These are phyloP conservation scores for Synaphobranchus kaupii DNA, from an alignment of 2,797 vertebrate species.

Conservation along the genomic window DNA sequence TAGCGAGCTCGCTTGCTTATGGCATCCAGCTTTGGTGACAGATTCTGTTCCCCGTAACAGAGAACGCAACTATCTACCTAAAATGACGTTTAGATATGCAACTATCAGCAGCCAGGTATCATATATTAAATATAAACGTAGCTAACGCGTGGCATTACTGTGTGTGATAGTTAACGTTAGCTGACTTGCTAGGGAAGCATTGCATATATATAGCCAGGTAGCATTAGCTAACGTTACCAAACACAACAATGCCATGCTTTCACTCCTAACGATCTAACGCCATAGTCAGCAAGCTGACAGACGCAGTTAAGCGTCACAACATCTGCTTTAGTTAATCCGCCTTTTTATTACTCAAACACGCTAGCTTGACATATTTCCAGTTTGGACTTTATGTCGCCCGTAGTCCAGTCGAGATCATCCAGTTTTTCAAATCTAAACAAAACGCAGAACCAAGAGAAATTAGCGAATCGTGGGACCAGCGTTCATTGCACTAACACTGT, in stretches of 20 bases:
- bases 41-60: background rate
- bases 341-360: background rate
- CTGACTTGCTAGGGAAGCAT: background rate
- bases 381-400: background rate
- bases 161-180: background rate
- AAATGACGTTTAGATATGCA: background rate
- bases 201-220: background rate
- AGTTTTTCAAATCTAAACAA: background rate
- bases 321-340: background rate
- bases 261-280: background rate
- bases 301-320: background rate
- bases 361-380: background rate
- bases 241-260: slow-evolving; percentile 3
- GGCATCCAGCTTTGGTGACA: background rate
- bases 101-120: background rate
- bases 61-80: background rate
- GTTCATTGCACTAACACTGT: background rate
- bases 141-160: background rate
- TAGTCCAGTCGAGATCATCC: background rate
- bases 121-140: background rate
- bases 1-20: background rate
- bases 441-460: background rate
- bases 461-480: slow-evolving; percentile 1
- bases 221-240: background rate
- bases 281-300: slow-evolving; percentile 5